phyloP scores from a whole-genome alignment of 2,888 invertebrate species.

The Phymatocera aterrima region DNA sequence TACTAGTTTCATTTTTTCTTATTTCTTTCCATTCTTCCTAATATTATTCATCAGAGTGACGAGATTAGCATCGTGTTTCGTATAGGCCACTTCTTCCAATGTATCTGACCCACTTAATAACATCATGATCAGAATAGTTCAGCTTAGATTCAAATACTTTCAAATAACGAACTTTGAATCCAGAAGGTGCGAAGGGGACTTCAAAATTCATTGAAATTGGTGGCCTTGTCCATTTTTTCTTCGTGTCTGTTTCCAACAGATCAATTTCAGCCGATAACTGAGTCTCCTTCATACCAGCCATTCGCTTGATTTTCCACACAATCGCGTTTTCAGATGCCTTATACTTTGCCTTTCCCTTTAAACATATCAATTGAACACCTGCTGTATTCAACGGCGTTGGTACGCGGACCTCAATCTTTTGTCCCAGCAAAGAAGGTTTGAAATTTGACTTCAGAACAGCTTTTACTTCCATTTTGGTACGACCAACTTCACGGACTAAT shows the following conservation, averaged over 20 bases:
- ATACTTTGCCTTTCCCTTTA: conserved; percentile 99
- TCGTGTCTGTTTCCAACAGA: conserved; percentile 97
- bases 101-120: conserved; percentile 99
- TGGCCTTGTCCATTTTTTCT: conserved; percentile 99
- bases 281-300: conserved; percentile 99
- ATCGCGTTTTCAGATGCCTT: conserved; percentile 99
- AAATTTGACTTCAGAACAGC: conserved; percentile 99
- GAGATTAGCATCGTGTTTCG: conserved; percentile 95
- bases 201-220: conserved; percentile 99
- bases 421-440: conserved; percentile 97
- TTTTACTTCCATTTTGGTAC: conserved; percentile 99
- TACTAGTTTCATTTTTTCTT: conserved; percentile 57
- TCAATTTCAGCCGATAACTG: conserved; percentile 99
- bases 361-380: conserved; percentile 98
- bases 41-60: conserved; percentile 21
- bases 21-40: not conserved
- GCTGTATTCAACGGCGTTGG: conserved; percentile 99
- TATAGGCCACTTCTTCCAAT: conserved; percentile 99
- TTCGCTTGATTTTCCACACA: conserved; percentile 91
- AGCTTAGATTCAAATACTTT: conserved; percentile 99
- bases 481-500: conserved; percentile 96
- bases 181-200: conserved; percentile 99
- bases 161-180: conserved; percentile 99
- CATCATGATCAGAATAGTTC: conserved; percentile 99
- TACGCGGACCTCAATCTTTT: conserved; percentile 99